phyloP scores from a whole-genome alignment of 2,797 vertebrate genomes.

The Sorex maritimensis region DNA sequence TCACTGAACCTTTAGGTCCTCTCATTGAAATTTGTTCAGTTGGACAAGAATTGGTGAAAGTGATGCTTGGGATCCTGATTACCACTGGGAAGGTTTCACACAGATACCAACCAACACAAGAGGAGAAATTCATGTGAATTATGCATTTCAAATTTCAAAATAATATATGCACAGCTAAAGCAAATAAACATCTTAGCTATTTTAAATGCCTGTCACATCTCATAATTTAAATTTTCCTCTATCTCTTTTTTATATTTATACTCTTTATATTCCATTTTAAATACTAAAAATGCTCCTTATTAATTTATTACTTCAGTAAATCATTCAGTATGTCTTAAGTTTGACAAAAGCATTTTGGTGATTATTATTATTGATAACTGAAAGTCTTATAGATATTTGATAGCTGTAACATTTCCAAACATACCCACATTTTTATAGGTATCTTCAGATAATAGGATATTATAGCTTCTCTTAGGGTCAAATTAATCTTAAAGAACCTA shows the following conservation, averaged over 20 bases:
- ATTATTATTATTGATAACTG: background rate
- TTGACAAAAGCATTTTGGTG: background rate
- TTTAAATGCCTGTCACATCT: no score
- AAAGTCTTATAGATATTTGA: background rate
- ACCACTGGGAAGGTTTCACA: no score
- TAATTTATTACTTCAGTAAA: no score
- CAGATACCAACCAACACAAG: no score
- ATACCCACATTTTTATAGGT: background rate
- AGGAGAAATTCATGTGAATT: no score
- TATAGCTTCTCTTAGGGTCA: background rate
- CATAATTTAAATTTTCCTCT: background rate
- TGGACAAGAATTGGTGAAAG: no score
- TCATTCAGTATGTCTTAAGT: background rate
- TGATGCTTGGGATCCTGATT: no score
- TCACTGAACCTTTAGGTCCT: no score
- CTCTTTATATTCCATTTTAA: background rate
- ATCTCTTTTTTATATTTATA: background rate
- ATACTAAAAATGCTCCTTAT: background rate
- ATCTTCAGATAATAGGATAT: background rate
- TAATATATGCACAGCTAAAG: no score
- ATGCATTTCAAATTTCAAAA: no score
- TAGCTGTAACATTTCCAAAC: background rate
- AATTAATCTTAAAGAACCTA: background rate
- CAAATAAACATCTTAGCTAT: no score
- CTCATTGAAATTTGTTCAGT: no score